Evolutionary conservation across 30 jellyfish, hydroid and myxozoan genomes (phyloP).

Genomic region (Aurelia sp.): DNA sequence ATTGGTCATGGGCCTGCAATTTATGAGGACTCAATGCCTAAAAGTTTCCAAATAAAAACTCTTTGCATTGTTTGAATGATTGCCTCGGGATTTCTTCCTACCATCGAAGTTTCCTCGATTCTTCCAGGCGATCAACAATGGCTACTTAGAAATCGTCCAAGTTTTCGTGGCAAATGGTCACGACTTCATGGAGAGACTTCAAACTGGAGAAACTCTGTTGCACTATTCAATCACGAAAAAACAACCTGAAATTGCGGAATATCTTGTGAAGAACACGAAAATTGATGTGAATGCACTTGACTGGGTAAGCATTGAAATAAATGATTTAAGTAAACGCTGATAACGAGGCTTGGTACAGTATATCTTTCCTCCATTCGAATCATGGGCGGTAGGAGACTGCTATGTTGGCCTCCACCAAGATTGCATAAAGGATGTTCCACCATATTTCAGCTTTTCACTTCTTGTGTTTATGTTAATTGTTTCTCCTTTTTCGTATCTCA

Average conservation of each 20-base stretch:
- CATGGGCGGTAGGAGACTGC: no score
- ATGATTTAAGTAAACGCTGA: not conserved
- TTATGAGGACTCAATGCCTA: no score
- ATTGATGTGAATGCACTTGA: slow-evolving; percentile 13
- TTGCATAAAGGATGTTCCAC: no score
- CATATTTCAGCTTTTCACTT: no score
- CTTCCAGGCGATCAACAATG: slow-evolving; percentile 40
- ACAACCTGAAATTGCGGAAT: slow-evolving; percentile 26
- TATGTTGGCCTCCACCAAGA: no score
- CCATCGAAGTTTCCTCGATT: no score
- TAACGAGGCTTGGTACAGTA: not conserved
- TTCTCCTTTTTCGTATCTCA: no score
- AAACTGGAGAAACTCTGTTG: slow-evolving; percentile 9
- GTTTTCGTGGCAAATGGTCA: slow-evolving; percentile 6
- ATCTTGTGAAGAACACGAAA: slow-evolving; percentile 5
- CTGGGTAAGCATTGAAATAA: not conserved
- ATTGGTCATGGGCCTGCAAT: no score
- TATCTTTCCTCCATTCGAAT: not conserved
- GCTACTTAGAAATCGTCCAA: slow-evolving; percentile 15
- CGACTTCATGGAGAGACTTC: not conserved
- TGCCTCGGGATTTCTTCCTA: no score
- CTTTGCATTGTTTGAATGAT: no score
- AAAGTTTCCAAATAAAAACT: no score
- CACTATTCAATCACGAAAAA: slow-evolving; percentile 16
- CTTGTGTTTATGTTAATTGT: no score